Conservation (phyloP, 2,113 vertebrate genomes). For the Hiodon alosoides region DNA sequence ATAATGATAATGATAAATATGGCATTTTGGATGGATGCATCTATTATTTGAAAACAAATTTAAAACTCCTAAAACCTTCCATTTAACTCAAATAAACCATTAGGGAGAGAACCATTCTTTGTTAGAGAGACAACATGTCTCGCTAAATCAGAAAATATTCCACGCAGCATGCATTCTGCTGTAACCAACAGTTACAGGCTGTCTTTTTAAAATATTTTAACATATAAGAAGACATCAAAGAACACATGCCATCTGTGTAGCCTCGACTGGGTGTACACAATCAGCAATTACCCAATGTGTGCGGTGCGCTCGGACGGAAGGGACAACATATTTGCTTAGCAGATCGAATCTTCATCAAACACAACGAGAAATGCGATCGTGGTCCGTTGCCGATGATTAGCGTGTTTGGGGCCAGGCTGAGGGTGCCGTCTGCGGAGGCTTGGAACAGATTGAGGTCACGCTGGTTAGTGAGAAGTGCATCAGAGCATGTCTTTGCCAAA, state of each 20-base stretch:
- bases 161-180: too few species aligned
- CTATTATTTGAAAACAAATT: too few species aligned
- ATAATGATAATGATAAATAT: too few species aligned
- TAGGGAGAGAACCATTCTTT: too few species aligned
- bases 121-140: too few species aligned
- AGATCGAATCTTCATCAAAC: conserved; percentile 71
- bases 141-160: too few species aligned
- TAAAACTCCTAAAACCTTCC: too few species aligned
- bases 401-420: too few species aligned
- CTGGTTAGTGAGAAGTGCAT: conserved; percentile 63
- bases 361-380: conserved; percentile 58
- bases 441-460: conserved; percentile 74
- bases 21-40: too few species aligned
- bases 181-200: too few species aligned
- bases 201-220: neutral
- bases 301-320: conserved; percentile 55
- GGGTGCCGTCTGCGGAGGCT: conserved; percentile 40
- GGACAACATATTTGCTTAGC: conserved; percentile 62
- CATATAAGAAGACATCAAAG: conserved; percentile 9
- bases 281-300: conserved; percentile 51
- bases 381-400: too few species aligned
- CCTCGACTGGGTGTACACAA: conserved; percentile 44
- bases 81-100: too few species aligned
- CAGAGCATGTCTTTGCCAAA: conserved; percentile 66
- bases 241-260: conserved; percentile 33